Base-by-base conservation (phyloP, 2,797 vertebrate species). In the Synaphobranchus kaupii region DNA sequence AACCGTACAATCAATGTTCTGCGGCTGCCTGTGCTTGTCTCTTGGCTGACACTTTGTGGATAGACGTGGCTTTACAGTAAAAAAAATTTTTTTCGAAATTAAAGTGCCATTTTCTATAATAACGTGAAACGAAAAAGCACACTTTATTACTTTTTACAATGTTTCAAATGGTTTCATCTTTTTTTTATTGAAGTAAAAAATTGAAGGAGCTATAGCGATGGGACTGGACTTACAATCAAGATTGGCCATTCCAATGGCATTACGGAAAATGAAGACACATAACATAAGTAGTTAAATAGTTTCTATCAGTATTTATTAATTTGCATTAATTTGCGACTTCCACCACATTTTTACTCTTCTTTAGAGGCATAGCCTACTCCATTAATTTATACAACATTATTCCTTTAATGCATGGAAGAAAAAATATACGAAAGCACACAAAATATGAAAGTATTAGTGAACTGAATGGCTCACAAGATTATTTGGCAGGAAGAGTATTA, bases 11-110 rank as follows among this genome's bases (percentile, higher is more conserved):
- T 48, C 20, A 47, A 22, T n/a, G 78, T 25, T 81, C 22, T 22
- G 39, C 39, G 39, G 39, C 39, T 39, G 76, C 31, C 71, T 13
- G 0, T 44, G 8, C 20, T 78, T 47, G 39, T 22, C 73, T 78
- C 73, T 68, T 78, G 73, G 47, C 78, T 81, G 78, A 47, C 78
- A 50, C 78, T 25, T n/a, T 50, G 78, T 81, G 78, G 78, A 50
- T 12, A 28, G 8, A 50, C 22, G 78, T n/a, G 47, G 78, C 25
- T 50, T 50, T 50, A 50, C 78, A 81, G 22, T 39, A n/a, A n/a
- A n/a, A n/a, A n/a, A n/a, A n/a, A n/a, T 2, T 54, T 54, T 13
- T 15, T 54, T 15, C 52, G 1, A 54, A 54, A 54, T 2, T 6
- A 54, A 54, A 54, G 52, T 54, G 52, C 1, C 52, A 54, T 54